Evolutionary conservation across 2,113 vertebrate species (phyloP).

Genomic region (Puffinus mauretanicus): DNA sequence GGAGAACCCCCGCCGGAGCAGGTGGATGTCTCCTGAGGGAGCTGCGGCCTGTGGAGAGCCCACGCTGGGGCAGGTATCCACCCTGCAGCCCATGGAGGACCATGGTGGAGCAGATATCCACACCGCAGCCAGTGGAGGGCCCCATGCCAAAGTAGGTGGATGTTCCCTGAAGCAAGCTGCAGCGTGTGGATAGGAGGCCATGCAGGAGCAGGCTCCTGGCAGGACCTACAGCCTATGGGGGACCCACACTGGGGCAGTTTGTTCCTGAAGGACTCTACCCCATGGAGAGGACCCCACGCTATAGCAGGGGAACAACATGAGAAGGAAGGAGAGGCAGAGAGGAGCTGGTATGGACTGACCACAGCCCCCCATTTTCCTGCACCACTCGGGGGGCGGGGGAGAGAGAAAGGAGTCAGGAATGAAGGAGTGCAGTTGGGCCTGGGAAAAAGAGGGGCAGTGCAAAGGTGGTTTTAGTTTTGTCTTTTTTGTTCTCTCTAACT

Average conservation of each 20-base stretch:
- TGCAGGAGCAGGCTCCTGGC: background rate
- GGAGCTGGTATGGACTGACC: background rate
- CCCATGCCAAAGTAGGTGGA: background rate
- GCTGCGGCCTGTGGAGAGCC: background rate
- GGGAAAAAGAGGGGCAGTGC: background rate
- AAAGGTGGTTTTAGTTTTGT: background rate
- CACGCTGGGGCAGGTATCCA: accelerated
- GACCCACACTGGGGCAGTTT: accelerated
- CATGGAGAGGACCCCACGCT: background rate
- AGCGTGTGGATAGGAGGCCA: background rate
- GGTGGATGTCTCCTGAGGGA: background rate
- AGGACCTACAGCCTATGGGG: background rate
- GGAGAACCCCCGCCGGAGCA: accelerated
- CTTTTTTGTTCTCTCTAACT: background rate
- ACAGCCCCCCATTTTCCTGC: background rate
- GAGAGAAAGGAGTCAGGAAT: background rate
- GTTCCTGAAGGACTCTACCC: background rate
- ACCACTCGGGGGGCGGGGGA: accelerated
- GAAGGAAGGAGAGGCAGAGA: background rate
- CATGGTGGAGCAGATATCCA: background rate
- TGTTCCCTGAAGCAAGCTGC: background rate
- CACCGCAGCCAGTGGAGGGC: background rate
- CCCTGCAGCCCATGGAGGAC: background rate
- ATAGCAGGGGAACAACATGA: background rate
- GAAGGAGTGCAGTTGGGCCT: background rate